Base-by-base conservation (phyloP, 2,797 vertebrate species). In the Acanthurus lineatus region DNA sequence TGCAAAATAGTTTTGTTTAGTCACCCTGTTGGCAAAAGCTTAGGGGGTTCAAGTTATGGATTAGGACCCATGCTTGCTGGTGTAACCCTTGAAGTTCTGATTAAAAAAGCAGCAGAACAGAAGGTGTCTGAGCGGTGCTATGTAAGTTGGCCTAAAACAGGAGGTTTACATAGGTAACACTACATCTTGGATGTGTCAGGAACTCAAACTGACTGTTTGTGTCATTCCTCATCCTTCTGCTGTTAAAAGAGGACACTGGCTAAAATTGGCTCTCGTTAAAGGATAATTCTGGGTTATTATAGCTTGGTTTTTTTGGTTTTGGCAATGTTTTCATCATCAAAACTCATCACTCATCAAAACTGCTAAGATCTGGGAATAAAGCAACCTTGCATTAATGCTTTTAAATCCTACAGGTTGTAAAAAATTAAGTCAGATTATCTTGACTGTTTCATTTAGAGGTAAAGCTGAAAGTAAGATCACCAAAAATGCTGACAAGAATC, bases 201-300 rank as follows among this genome's bases (percentile, higher is more conserved):
- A 53, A 53, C 60, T 77, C 82, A 69, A 63, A 77, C 59, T 17
- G 63, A 63, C 66, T 15, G 66, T 83, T 58, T 87, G 82, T 81
- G 65, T 76, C 40, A 57, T 71, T 77, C 45, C 62, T 82, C 71
- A 73, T 68, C 80, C 69, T 63, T 69, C 48, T n/a, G 76, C 77
- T 86, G 88, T 90, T 89, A 90, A 84, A 91, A 78, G 89, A 90
- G 81, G 64, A 76, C 78, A 70, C 85, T 82, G 91, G 90, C 85
- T 85, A 48, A 81, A 86, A 83, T 9, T 7, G 40, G 49, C 22
- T 42, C 49, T 42, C 5, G 9, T 16, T 57, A 14, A 79, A 77
- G 69, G 76, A 52, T 62, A 10, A 79, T 19, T 66, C 48, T 19
- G 8, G 10, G 19, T 79, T 59, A 28, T 59, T 53, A 12, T 17